Conservation (phyloP, 37 sponge, comb jelly and placozoan species). For the Tethya wilhelma region DNA sequence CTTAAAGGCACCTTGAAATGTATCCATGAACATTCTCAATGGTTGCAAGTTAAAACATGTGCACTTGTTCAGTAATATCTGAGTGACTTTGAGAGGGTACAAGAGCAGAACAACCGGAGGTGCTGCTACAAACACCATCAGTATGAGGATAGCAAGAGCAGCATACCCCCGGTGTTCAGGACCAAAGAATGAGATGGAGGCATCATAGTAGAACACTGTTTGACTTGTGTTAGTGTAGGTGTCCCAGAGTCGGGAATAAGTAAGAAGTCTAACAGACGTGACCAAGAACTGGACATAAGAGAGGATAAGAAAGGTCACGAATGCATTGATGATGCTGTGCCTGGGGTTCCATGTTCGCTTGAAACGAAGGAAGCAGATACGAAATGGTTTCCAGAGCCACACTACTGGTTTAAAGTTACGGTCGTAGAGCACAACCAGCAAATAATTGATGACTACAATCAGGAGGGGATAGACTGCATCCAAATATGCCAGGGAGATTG, state of each 20-base stretch:
- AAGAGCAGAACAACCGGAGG: conserved; percentile 67
- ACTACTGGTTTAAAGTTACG: conserved; percentile 1
- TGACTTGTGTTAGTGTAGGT: background rate
- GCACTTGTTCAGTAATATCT: background rate
- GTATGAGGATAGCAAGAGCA: conserved; percentile 22
- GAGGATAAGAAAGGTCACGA: conserved; percentile 42
- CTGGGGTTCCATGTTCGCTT: conserved; percentile 9
- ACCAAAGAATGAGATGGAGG: no score
- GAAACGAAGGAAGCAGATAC: background rate
- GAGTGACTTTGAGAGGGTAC: conserved; percentile 20
- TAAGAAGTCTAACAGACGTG: conserved; percentile 35
- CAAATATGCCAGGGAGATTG: no score
- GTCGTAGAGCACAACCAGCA: conserved; percentile 31
- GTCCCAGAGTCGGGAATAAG: background rate
- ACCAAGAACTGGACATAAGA: conserved; percentile 39
- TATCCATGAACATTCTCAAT: conserved; percentile 30
- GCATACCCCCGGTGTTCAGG: no score
- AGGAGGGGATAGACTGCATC: conserved; percentile 43
- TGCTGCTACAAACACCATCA: conserved; percentile 29
- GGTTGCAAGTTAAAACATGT: background rate
- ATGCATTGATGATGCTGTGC: conserved; percentile 44
- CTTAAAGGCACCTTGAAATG: conserved; percentile 28
- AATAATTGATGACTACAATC: conserved; percentile 15
- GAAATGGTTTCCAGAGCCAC: conserved; percentile 40
- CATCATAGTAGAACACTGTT: conserved; percentile 24